Evolutionary conservation across 2,888 invertebrate genomes (phyloP).

Genomic region (Cheilosia vernalis): DNA sequence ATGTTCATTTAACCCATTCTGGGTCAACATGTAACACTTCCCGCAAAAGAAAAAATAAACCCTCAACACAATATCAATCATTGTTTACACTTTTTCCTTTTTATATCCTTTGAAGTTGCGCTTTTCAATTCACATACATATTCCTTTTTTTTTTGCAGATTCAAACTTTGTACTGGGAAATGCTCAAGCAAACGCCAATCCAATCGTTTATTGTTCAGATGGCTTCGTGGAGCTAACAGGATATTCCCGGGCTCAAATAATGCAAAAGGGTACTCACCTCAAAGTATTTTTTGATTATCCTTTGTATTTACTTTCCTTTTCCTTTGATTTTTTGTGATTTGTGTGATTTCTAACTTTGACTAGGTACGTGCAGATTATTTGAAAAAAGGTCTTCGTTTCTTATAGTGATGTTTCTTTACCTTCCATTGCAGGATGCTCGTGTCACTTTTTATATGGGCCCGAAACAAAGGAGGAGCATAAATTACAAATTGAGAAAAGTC

Average conservation of each 20-base stretch:
- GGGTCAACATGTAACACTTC: too few species aligned
- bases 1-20: too few species aligned
- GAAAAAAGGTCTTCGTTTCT: not conserved
- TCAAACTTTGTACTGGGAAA: slow-evolving; percentile 98
- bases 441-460: slow-evolving; percentile 96
- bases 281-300: not conserved
- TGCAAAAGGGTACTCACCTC: slow-evolving; percentile 90
- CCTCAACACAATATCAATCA: too few species aligned
- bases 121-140: not conserved
- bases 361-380: slow-evolving; percentile 14
- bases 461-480: slow-evolving; percentile 96
- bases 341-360: slow-evolving; percentile 8
- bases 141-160: slow-evolving; percentile 85
- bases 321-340: not conserved
- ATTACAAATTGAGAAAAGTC: slow-evolving; percentile 93
- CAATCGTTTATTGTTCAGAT: slow-evolving; percentile 98
- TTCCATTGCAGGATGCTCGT: slow-evolving; percentile 88
- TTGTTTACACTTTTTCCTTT: not conserved
- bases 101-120: not conserved
- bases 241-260: slow-evolving; percentile 96
- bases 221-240: slow-evolving; percentile 98
- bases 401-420: slow-evolving; percentile 6
- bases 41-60: too few species aligned
- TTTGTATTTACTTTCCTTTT: slow-evolving; percentile 14
- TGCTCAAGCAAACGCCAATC: slow-evolving; percentile 94